Evolutionary conservation across 1,140 invertebrate species (phyloP).

Genomic region (Gerris buenoi): DNA sequence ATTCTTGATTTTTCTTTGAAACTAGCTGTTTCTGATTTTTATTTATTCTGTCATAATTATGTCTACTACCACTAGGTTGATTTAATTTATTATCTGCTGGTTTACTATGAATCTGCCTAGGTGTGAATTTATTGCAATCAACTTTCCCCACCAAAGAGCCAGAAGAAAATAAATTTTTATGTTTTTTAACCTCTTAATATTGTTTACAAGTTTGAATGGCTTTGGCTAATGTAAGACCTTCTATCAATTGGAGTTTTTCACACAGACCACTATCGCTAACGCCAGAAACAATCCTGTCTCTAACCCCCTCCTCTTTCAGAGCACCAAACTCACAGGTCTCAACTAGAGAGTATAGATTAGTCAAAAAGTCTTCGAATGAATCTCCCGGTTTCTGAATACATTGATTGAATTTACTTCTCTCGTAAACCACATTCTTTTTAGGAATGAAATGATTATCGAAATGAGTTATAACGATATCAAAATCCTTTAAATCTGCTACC

Average conservation of each 20-base stretch:
- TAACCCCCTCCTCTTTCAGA: not conserved
- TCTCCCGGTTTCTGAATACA: not conserved
- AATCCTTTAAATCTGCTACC: not conserved
- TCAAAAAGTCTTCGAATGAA: not conserved
- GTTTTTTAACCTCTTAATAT: not conserved
- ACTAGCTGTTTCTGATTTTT: not conserved
- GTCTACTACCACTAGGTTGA: not conserved
- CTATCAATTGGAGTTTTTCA: not conserved
- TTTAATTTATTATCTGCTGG: no score
- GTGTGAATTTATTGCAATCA: no score
- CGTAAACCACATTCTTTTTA: not conserved
- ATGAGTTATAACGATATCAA: not conserved
- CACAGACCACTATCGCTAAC: not conserved
- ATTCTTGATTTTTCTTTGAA: not conserved
- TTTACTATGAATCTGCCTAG: not conserved
- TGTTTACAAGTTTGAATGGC: not conserved
- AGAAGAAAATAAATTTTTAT: not conserved
- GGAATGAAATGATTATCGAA: not conserved
- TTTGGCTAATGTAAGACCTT: not conserved
- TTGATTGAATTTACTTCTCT: not conserved
- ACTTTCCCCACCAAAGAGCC: no score
- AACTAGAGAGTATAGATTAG: not conserved
- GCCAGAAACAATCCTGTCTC: not conserved
- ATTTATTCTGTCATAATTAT: not conserved
- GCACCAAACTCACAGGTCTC: not conserved